Evolutionary conservation across 2,888 invertebrate genomes (phyloP), one percentile per base, ranked within the genome.

Genomic region (Oxyteleia sp.): DNA sequence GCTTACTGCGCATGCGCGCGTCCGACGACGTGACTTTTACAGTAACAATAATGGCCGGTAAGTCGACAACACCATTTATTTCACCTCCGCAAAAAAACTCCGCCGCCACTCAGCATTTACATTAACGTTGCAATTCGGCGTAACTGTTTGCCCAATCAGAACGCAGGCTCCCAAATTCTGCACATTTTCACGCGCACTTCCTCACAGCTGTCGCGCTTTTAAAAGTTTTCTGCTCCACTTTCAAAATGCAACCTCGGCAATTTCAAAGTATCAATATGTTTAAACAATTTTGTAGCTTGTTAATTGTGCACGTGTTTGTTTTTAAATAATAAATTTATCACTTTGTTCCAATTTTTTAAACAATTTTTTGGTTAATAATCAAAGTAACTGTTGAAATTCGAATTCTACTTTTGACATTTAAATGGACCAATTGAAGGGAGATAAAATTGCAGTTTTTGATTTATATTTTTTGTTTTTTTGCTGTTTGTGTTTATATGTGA

Each of bases 41-140:
- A 89, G 89, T 90, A 88, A 88, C 89, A 88, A 92, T 89, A 90
- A 93, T 93, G 93, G 93, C 93, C 91, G 92, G 93, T 93, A 87
- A 91, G 92, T 91, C 64, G 16, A 68, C 26, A 66, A 80, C 45
- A 79, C 71, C 59, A 35, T 49, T 59, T 16, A 15, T 32, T 43
- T 32, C 45, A 29, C 10, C 1, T 16, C 11, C 23, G 11, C 0
- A 15, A 57, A 57, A 29, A 64, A 59, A 18, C 10, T n/a, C 15
- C 0, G 32, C 20, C 57, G 66, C 11, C 1, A 13, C 20, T 8
- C 61, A 81, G 29, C 16, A 13, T 61, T 41, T 47, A n/a, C 41
- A 38, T 18, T 57, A 75, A 55, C 41, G 15, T 13, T 16, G 2
- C 5, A 35, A 47, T 18, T 23, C 35, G 7, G 8, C 26, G 26